Evolutionary conservation across 2,797 vertebrate species (phyloP).

Genomic region (Malurus leucopterus): DNA sequence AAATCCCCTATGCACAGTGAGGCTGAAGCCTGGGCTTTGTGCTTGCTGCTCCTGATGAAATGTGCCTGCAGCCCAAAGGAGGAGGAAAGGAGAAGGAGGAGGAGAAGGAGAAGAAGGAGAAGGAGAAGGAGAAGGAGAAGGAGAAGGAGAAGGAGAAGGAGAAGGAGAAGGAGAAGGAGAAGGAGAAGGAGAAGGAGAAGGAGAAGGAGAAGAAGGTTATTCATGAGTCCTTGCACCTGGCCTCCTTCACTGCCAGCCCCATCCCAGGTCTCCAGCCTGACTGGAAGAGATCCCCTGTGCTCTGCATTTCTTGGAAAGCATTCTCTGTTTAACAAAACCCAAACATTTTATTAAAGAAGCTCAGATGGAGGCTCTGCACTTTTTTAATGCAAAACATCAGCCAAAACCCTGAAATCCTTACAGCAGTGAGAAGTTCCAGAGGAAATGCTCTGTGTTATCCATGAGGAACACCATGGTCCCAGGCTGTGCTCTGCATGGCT

Average conservation of each 20-base stretch:
- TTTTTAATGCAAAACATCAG: not conserved
- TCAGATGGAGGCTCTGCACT: not conserved
- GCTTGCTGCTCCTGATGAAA: not conserved
- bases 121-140: too few relatives aligned
- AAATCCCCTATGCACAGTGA: fast-evolving
- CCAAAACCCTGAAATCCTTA: not conserved
- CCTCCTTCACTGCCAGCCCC: not conserved
- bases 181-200: too few relatives aligned
- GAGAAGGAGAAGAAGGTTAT: not conserved
- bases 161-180: too few relatives aligned
- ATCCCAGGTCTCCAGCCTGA: not conserved
- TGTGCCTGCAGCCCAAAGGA: not conserved
- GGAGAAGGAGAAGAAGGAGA: too few relatives aligned
- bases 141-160: too few relatives aligned
- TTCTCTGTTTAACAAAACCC: not conserved
- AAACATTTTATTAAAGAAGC: not conserved
- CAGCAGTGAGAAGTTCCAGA: not conserved
- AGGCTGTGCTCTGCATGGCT: fast-evolving
- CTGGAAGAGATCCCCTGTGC: not conserved
- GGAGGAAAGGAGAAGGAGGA: not conserved
- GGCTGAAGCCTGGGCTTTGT: not conserved
- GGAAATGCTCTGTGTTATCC: fast-evolving
- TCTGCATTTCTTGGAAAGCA: conserved; percentile 13
- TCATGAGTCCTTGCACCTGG: conserved; percentile 12
- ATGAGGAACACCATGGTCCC: not conserved